Base-by-base conservation (phyloP, 2,113 vertebrate genomes). In the Tyrannus savana region DNA sequence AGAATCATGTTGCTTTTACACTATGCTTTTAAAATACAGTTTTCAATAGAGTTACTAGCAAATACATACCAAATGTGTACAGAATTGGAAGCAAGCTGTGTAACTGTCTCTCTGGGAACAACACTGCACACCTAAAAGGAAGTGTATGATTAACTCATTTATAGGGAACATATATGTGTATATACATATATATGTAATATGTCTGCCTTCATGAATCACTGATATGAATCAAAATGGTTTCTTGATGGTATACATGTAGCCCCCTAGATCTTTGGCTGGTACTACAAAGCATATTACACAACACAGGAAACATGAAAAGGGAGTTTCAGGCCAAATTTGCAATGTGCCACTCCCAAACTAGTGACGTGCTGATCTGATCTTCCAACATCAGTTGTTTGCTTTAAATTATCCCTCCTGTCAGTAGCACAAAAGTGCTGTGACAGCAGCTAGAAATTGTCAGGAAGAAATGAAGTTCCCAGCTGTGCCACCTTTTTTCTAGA, bases 201-300 rank as follows among this genome's bases (percentile, higher is more conserved):
- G 33, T 74, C 88, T 93, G 35, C 47, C 77, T 93, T 95, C 83
- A 75, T 81, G 91, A 92, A 75, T 64, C 41, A 33, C 24, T 72
- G 92, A 95, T 90, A 85, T 3, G 1, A 88, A 96, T 96, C 95
- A 78, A 52, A 71, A 88, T 63, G 28, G 39, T 88, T 89, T 83
- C 92, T 88, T 91, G 81, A 89, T 58, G 53, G 68, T 63, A 62
- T 50, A 88, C 41, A 59, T 75, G 64, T 72, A 94, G 60, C 78
- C 31, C 60, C 75, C 56, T 67, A 92, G 79, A 93, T 93, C 79
- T 93, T 92, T 93, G 92, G 92, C 92, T 74, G 25, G 31, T 31
- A 96, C 90, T 91, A 93, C 87, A 94, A 95, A 96, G 93, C 30
- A 5, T 55, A 75, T 97, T 96, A 71, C 95, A 90, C 93, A 94